Percentiles rank a stretch among this genome's conserved stretches.
Evolutionary conservation across 2,797 vertebrate species (phyloP).

Genomic region (Danio aesculapii): DNA sequence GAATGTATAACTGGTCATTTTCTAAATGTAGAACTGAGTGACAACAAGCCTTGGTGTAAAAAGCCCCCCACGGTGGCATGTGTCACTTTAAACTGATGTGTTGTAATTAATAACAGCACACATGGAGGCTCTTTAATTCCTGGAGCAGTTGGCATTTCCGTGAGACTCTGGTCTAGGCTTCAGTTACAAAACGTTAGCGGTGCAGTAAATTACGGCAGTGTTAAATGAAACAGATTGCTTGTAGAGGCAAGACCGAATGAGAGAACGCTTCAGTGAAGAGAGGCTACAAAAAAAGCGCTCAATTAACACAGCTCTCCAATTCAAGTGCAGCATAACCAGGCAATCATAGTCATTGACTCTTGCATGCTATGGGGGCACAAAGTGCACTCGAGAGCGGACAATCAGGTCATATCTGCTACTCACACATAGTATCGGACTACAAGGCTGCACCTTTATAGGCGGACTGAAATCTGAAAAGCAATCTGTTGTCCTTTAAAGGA

Average conservation of each 20-base stretch:
- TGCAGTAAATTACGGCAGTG: conserved; percentile 10
- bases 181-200: conserved; percentile 33
- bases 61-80: not conserved
- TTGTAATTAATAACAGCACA: conserved; percentile 18
- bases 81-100: conserved; percentile 7
- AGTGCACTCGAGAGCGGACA: conserved; percentile 40
- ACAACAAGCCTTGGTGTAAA: not conserved
- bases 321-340: conserved; percentile 68
- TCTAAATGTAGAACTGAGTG: not conserved
- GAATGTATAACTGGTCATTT: not conserved
- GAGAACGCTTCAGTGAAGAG: conserved; percentile 59
- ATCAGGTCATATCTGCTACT: conserved; percentile 37
- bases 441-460: conserved; percentile 32
- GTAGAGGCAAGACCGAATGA: conserved; percentile 48
- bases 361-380: conserved; percentile 55
- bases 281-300: conserved; percentile 74
- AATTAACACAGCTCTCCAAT: conserved; percentile 79
- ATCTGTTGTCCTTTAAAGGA: conserved; percentile 14
- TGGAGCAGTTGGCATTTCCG: conserved; percentile 8
- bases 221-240: conserved; percentile 48
- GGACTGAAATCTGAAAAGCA: conserved; percentile 26
- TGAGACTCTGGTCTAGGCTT: not conserved
- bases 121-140: conserved; percentile 32
- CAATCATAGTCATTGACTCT: conserved; percentile 30
- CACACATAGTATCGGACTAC: not conserved